Evolutionary conservation across 2,113 vertebrate species (phyloP).

Genomic region (Tetrao urogallus): DNA sequence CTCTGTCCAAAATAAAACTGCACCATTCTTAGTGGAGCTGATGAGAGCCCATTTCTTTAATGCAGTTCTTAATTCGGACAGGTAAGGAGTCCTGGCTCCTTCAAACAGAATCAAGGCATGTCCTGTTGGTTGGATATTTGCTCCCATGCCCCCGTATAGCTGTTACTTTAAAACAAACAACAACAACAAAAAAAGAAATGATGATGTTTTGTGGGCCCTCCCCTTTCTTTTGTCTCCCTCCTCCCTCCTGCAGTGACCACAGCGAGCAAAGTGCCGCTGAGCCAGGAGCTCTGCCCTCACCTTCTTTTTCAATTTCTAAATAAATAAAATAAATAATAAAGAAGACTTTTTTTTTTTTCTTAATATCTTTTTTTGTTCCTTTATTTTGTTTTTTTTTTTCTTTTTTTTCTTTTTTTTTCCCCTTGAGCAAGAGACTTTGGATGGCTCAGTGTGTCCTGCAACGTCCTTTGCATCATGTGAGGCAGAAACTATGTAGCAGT

Average conservation of each 20-base stretch:
- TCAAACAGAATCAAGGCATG: constrained; percentile 10
- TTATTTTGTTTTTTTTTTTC: not conserved
- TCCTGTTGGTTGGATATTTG: constrained; percentile 5
- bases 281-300: not conserved
- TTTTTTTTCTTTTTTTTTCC: not conserved
- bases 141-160: not conserved
- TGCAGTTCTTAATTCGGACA: constrained; percentile 29
- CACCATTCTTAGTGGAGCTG: not conserved
- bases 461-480: constrained; percentile 43
- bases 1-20: constrained; percentile 1
- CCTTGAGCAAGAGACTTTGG: not conserved
- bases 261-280: not conserved
- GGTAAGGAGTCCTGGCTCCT: not conserved
- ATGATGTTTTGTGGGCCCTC: not conserved
- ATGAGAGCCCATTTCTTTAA: not conserved
- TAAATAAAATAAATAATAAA: not conserved
- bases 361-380: not conserved
- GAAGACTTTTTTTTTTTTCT: not conserved
- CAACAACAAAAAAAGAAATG: not conserved
- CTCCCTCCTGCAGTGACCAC: not conserved
- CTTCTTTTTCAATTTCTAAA: constrained; percentile 1
- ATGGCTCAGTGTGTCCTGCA: constrained; percentile 30
- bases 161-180: not conserved
- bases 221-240: not conserved
- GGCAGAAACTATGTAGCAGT: constrained; percentile 48